Base-by-base conservation (phyloP, 2,797 vertebrate species). In the Acestrorhynchus altus region DNA sequence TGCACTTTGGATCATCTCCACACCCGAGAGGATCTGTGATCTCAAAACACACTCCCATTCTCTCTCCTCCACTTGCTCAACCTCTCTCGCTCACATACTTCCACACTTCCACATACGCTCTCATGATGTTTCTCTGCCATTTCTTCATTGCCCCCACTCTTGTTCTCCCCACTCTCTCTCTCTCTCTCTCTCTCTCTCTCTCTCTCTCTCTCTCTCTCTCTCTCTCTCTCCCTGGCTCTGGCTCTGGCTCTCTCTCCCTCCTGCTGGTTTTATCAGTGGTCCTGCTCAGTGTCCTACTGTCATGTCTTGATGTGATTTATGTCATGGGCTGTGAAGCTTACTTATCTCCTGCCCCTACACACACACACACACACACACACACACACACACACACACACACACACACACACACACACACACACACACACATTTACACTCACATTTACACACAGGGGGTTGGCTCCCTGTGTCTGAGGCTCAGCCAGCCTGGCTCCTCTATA, bases 251-350 rank as follows among this genome's bases (percentile, higher is more conserved):
- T 73, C 82, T 79, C 13, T 7, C 85, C 84, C 88, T 90, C 88
- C 90, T 89, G 87, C 87, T 89, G 87, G 85, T 83, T 92, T 95
- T 95, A 96, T 96, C 95, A 91, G 92, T 75, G 87, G 94, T 91
- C 93, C 95, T 97, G 96, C 92, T 96, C 93, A 96, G 89, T 95
- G 94, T 97, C 94, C 94, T 91, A 88, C 93, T 95, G 94, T 95
- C 95, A 95, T 94, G 93, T 94, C 93, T 93, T 91, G 83, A 87
- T 94, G 93, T 96, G 95, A 96, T 96, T 96, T 94, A 96, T 95
- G 94, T 95, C 94, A 91, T 84, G 60, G 93, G 90, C 91, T 93
- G 93, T 92, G 93, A 95, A 94, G 93, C 94, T 90, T 88, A 94
- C 95, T 96, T 96, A 96, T 96, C 95, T 95, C 88, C 88, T 92